Evolutionary conservation across 2,888 invertebrate species (phyloP), one percentile per base, ranked within the genome.

Genomic region (Zhuqinia jingwanae): DNA sequence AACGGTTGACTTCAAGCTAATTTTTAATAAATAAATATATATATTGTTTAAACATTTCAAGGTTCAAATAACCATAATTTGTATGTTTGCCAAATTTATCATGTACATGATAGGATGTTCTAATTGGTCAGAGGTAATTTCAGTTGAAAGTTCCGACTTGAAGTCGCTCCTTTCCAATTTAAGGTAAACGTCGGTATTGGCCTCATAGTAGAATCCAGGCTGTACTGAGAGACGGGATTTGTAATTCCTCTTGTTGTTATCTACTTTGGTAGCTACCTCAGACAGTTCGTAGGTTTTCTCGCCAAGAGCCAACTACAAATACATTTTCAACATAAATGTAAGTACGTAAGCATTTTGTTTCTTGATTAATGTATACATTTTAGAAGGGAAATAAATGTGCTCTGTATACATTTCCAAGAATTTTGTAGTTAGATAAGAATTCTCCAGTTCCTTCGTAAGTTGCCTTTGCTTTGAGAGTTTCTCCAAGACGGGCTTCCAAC

Each of bases 141-240:
- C 87, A 20, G 85, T 87, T 50, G 60, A 17, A 15, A 90, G 50
- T 25, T 87, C 60, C 45, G 86, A 83, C 36, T 89, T 89, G 11
- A 88, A 60, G 47, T 90, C 88, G 15, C 70, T 56, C 36, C 84
- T 82, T 42, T 86, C 87, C n/a, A 70, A 75, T 68, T 87, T 88
- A 47, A 87, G 56, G 36, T n/a, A 50, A 20, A 89, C 76, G 20
- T 86, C 78, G 10, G 90, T 88, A 47, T 86, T 79, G 11, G 88
- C 89, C 27, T 87, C 88, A 58, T 89, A 90, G 63, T 79, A 83
- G 50, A 77, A 84, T 80, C 90, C 90, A 42, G 90, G 90, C 36
- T 36, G 20, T 10, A 85, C 83, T 42, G 87, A 79, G 2, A 89
- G 10, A 11, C 75, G 85, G 6, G 85, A 78, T 22, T 87, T 83